These are phyloP conservation scores for Leptothorax acervorum DNA, from an alignment of 2,888 invertebrate genomes.

Conservation along the genomic window DNA sequence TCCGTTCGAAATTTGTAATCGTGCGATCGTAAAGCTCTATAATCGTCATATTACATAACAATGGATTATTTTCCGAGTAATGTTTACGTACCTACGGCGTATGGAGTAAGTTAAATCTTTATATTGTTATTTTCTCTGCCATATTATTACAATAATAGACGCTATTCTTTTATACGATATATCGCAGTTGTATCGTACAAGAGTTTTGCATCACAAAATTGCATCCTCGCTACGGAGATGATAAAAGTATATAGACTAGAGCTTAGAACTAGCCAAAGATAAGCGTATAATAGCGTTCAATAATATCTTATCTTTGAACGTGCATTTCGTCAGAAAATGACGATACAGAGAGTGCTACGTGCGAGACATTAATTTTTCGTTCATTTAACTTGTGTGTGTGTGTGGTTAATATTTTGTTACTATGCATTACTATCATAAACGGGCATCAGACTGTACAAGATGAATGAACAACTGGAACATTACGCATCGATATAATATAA, in stretches of 20 bases:
- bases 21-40: neutral
- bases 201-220: neutral
- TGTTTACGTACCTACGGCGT: neutral
- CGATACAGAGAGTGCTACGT: neutral
- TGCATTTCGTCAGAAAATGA: neutral
- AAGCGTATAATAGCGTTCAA: constrained; percentile 16
- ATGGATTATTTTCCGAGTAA: neutral
- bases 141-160: neutral
- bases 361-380: neutral
- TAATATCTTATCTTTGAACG: constrained; percentile 25
- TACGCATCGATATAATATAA: neutral
- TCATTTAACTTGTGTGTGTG: neutral
- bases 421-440: neutral
- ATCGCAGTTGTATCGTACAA: neutral
- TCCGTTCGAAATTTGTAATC: neutral
- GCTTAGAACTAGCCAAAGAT: constrained; percentile 7
- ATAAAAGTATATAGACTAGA: neutral
- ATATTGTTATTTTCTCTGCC: neutral
- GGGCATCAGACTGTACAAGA: neutral
- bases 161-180: neutral
- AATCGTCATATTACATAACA: constrained; percentile 13
- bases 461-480: neutral
- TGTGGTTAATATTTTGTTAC: neutral
- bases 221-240: neutral
- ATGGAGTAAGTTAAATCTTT: neutral